Percentiles rank a stretch among this genome's conserved stretches.
Conservation (phyloP, 2,113 vertebrate genomes). For the Amphiprion ocellaris region DNA sequence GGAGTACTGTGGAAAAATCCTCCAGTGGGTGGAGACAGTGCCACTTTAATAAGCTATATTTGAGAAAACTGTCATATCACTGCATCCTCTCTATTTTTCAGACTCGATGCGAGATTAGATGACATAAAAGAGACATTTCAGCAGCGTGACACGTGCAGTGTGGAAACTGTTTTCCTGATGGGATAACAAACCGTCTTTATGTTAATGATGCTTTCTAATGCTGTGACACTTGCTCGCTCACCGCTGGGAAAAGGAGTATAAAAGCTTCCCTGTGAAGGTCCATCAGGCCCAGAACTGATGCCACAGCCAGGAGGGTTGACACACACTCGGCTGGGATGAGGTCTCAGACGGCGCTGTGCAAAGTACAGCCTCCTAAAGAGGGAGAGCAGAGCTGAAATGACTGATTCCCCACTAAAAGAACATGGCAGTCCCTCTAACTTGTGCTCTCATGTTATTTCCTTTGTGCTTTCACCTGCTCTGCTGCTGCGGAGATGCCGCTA, state of each 20-base stretch:
- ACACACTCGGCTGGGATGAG: conserved; percentile 93
- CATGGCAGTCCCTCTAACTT: neutral
- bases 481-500: conserved; percentile 88
- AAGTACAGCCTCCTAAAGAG: conserved; percentile 91
- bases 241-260: conserved; percentile 90
- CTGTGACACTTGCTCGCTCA: conserved; percentile 57
- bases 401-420: conserved; percentile 21
- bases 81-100: neutral
- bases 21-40: conserved; percentile 20
- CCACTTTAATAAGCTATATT: conserved; percentile 37
- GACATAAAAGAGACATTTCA: conserved; percentile 22
- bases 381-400: conserved; percentile 39
- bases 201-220: conserved; percentile 13
- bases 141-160: conserved; percentile 12
- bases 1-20: conserved; percentile 20
- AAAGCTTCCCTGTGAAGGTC: conserved; percentile 91
- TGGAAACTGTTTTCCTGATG: conserved; percentile 15
- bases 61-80: conserved; percentile 11
- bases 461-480: conserved; percentile 87
- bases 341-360: conserved; percentile 90
- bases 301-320: conserved; percentile 89
- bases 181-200: conserved; percentile 13
- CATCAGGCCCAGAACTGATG: conserved; percentile 89
- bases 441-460: neutral
- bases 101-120: conserved; percentile 13